Conservation (phyloP, 2,797 vertebrate genomes). For the Pagetopsis macropterus region DNA sequence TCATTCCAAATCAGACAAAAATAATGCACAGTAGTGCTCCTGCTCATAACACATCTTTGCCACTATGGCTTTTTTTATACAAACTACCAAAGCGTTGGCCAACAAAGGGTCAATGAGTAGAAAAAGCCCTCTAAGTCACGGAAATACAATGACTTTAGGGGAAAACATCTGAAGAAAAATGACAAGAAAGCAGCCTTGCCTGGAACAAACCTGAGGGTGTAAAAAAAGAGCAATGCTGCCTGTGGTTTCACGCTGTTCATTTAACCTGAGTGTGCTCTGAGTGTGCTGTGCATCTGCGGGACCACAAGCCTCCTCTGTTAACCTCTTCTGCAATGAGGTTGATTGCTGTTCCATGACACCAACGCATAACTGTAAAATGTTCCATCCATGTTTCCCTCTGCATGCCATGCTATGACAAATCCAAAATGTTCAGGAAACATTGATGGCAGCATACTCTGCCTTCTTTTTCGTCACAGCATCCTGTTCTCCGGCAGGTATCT, state of each 20-base stretch:
- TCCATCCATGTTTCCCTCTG: background rate
- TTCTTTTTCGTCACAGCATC: background rate
- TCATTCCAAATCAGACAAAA: conserved; percentile 6
- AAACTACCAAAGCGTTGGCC: background rate
- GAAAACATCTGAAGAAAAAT: background rate
- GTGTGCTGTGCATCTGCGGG: background rate
- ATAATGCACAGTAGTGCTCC: background rate
- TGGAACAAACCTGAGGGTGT: background rate
- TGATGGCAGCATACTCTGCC: conserved; percentile 58
- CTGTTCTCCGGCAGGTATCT: background rate
- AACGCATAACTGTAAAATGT: background rate
- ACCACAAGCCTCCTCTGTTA: conserved; percentile 32
- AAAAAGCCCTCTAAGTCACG: background rate
- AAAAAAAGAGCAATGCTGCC: background rate
- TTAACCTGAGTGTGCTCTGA: background rate
- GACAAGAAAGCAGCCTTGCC: background rate
- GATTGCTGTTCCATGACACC: conserved; percentile 22
- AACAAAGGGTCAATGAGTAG: background rate
- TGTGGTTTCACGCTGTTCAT: background rate
- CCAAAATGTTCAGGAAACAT: conserved; percentile 36
- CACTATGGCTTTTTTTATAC: background rate
- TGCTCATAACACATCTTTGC: background rate
- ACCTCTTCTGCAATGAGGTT: background rate
- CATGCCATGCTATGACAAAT: background rate
- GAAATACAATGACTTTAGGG: background rate